Evolutionary conservation across 2,797 vertebrate genomes (phyloP).

Genomic region (Pipistrellus nathusii): DNA sequence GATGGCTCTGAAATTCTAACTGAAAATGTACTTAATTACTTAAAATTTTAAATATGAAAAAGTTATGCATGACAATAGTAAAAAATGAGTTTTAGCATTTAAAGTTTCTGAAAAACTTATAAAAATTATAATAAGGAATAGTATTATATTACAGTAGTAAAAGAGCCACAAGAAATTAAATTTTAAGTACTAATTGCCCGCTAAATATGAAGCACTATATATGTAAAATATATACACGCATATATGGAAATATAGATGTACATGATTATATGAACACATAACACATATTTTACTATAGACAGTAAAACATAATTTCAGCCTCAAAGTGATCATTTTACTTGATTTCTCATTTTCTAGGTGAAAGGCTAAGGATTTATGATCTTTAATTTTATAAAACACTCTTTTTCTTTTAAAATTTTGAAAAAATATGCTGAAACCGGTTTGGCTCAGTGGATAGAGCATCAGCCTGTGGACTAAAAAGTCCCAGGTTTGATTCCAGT

Average conservation of each 20-base stretch:
- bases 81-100: not conserved
- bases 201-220: not conserved
- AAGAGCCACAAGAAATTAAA: not conserved
- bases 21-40: not conserved
- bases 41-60: conserved; percentile 21
- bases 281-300: not conserved
- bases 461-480: no score
- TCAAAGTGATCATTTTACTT: not conserved
- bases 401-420: conserved; percentile 1
- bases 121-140: conserved; percentile 1
- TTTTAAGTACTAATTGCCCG: not conserved
- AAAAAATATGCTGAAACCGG: not conserved
- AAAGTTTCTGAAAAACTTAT: conserved; percentile 25
- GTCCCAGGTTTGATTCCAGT: no score
- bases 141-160: not conserved
- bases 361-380: not conserved
- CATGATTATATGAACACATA: not conserved
- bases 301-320: conserved; percentile 22
- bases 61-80: not conserved
- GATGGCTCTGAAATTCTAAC: not conserved
- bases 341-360: not conserved
- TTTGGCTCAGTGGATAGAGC: no score
- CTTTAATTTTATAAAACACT: not conserved
- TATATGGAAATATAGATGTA: not conserved
- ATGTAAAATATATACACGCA: not conserved